These are phyloP conservation scores for Zygaena filipendulae DNA, from an alignment of 2,888 invertebrate species.

Conservation along the genomic window DNA sequence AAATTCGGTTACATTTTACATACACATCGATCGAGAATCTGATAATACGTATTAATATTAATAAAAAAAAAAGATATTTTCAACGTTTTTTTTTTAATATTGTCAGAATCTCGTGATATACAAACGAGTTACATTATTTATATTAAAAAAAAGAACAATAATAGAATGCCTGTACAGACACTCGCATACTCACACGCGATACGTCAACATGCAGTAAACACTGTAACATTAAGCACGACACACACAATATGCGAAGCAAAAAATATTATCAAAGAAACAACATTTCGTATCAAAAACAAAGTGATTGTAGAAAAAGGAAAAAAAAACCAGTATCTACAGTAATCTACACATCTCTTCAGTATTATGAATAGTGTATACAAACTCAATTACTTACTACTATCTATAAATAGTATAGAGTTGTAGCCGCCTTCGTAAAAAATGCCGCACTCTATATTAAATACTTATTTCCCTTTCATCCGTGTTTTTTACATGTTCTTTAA, in stretches of 20 bases:
- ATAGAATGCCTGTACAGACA: constrained; percentile 30
- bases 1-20: constrained; percentile 10
- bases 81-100: neutral
- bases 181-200: constrained; percentile 66
- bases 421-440: no score
- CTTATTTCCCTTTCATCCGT: no score
- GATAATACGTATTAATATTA: no score
- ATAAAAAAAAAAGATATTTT: no score
- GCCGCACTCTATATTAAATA: no score
- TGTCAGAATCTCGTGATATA: constrained; percentile 2
- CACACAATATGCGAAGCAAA: constrained; percentile 65
- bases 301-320: no score
- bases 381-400: no score
- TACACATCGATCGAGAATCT: no score
- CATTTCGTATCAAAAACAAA: constrained; percentile 48
- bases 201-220: constrained; percentile 62
- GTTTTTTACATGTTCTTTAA: no score
- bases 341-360: constrained; percentile 34
- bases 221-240: constrained; percentile 63
- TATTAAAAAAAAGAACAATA: constrained; percentile 28
- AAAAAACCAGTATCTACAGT: no score
- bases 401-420: no score
- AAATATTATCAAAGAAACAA: constrained; percentile 42
- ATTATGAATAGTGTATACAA: no score
- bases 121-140: constrained; percentile 6